Evolutionary conservation across 2,888 invertebrate genomes (phyloP).

Genomic region (Netelia melanura): DNA sequence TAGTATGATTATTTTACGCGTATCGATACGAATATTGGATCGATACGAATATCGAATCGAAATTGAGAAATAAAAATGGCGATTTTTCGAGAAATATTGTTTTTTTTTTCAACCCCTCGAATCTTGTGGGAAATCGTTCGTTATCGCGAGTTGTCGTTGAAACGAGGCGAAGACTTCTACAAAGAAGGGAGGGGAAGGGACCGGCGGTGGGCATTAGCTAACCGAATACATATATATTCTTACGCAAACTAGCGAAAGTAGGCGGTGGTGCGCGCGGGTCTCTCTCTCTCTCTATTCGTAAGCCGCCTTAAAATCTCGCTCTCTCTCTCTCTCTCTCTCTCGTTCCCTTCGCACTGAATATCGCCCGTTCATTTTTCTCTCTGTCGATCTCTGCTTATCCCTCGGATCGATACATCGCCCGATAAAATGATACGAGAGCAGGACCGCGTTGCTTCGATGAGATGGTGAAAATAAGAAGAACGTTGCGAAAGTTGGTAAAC

Average conservation of each 20-base stretch:
- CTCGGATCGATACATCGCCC: conserved; percentile 67
- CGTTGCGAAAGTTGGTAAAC: conserved; percentile 77
- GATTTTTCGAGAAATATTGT: background rate
- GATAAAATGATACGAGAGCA: conserved; percentile 76
- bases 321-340: background rate
- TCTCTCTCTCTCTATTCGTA: conserved; percentile 13
- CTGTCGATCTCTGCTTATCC: conserved; percentile 18
- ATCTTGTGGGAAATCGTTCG: background rate
- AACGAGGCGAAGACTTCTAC: conserved; percentile 36
- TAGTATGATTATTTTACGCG: background rate
- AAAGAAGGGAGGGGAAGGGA: background rate
- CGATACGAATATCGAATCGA: no score
- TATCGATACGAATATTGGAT: no score
- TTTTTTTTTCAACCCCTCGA: background rate
- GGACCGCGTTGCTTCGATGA: conserved; percentile 58
- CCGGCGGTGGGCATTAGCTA: conserved; percentile 75
- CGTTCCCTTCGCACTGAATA: background rate
- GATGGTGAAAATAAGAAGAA: conserved; percentile 77
- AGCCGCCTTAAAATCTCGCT: conserved; percentile 27
- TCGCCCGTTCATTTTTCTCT: background rate
- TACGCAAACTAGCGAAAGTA: conserved; percentile 84
- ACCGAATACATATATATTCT: conserved; percentile 80
- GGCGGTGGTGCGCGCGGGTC: conserved; percentile 71
- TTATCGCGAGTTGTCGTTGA: background rate
- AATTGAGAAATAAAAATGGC: background rate